Evolutionary conservation across 2,888 invertebrate species (phyloP), one percentile per base, ranked within the genome.

Genomic region (Diabrotica balteata): DNA sequence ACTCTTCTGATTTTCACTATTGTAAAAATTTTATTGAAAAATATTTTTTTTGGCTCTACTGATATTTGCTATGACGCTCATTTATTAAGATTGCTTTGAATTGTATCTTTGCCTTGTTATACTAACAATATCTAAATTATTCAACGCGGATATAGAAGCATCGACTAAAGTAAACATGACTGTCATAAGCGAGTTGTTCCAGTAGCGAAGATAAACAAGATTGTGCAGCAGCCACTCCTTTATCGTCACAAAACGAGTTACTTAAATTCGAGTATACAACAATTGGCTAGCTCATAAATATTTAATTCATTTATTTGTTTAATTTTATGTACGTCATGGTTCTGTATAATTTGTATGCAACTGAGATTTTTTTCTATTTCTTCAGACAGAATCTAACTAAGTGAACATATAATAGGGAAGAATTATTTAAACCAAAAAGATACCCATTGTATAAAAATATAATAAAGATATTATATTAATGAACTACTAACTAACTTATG

Each of bases 161-260:
- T 60, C 67, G 53, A 70, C 63, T 45, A 59, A 63, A 70, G 64
- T 62, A 64, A 67, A 68, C 63, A 70, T 53, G 60, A 70, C 58
- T 53, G 64, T 62, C 61, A 64, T 59, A 66, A 51, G 49, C 49
- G 57, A 67, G 64, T 64, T 64, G 67, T 67, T 54, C 67, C 67
- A 70, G 70, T 70, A 70, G 70, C 70, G 42, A 70, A 67, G 57
- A 57, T 63, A 67, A 70, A 70, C 65, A 70, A 52, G 64, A 70
- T 53, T 55, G 59, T 66, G 58, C 55, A 60, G 66, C 67, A 60
- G 66, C 67, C 73, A 66, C 73, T 68, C 73, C 73, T 73, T 71
- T 49, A 63, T 58, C 63, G 58, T 57, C 63, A 58, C 58, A 57
- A 11, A 57, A 57, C 55, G 58, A 63, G 44, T 58, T 58, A 49